Evolutionary conservation across 2,113 vertebrate genomes (phyloP), one percentile per base, ranked within the genome.

Genomic region (Pachypanchax playfairii): DNA sequence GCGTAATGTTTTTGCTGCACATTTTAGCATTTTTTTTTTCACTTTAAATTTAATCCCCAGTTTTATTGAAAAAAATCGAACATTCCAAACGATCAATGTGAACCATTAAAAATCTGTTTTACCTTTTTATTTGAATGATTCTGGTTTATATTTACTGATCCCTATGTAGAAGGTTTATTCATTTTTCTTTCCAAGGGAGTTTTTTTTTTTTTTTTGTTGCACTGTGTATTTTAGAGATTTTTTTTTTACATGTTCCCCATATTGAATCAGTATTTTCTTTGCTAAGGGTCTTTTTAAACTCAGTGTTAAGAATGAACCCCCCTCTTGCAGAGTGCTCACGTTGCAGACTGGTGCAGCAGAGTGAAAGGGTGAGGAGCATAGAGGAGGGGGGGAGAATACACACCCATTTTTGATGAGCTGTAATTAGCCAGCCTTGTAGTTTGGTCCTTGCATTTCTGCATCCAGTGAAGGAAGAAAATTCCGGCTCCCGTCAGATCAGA

Each of bases 371-470:
- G 69, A 69, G 65, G 42, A 28, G 56, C 33, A 71, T 36, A 42
- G 14, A 4, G 33, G 54, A 21, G 36, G 54, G 24, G 21, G 62
- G 38, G 46, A 5, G 4, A 9, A 41, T 29, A 68, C 78, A 91
- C 87, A 68, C 84, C 87, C 88, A 89, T 87, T 71, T 60, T 31
- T 63, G 73, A 72, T 69, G 66, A 79, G 73, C 67, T 59, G 65
- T 59, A 66, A 85, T 74, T 51, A 79, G 36, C 53, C 5, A 18
- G 73, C 54, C 53, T 54, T 49, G 29, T 58, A 49, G 62, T 61
- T 29, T 43, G 65, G 58, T 12, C 53, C 42, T 65, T 65, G 48
- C 20, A 35, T 55, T 75, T 59, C 59, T 77, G 79, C 72, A 77
- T 66, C 66, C 3, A 20, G 59, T 64, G 65, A 58, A 64, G 43